Evolutionary conservation across 1,140 invertebrate genomes (phyloP), one percentile per base, ranked within the genome.

Genomic region (Microvelia longipes): DNA sequence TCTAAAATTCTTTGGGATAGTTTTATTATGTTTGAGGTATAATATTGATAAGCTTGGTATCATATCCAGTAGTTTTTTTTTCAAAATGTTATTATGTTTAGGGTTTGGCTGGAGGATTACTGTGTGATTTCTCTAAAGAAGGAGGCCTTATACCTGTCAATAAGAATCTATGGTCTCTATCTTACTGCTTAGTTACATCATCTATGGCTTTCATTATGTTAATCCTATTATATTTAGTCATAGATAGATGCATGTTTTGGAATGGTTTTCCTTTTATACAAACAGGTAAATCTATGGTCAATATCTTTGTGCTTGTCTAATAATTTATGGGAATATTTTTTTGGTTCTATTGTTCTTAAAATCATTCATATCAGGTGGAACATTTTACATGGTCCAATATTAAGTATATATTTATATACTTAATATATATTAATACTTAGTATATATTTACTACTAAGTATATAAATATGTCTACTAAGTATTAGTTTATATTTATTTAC

Each of bases 131-230:
- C 76, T 86, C 86, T 0, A 83, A 86, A 75, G 87, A 94, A 74
- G 85, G 85, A 66, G 94, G 93, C 2, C 79, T 87, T 0, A 90
- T 95, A 72, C 93, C 93, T 14, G 76, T 95, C 0, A 95, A 93
- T 78, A 95, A 95, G 82, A 92, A 92, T 77, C 80, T 98, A 24
- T 96, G 93, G 93, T 88, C 76, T 73, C 78, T 95, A 1, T 96
- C 93, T 0, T 97, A 89, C 80, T 88, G 92, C 0, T 80, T 94
- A 25, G 85, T 73, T 28, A 73, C 90, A 0, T 87, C 86, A 2
- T 85, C 86, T 15, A 82, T 91, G 73, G 90, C 89, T 2, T 87
- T 92, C 73, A 75, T 89, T 0, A 74, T 96, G 1, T 83, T 96
- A 1, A 82, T 86, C 2, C 76, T 87, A 60, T 85, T 91, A 71